Percentiles rank a stretch among this genome's conserved stretches.
phyloP scores from a whole-genome alignment of 2,888 invertebrate genomes.

The Pharmacophagus antenor region DNA sequence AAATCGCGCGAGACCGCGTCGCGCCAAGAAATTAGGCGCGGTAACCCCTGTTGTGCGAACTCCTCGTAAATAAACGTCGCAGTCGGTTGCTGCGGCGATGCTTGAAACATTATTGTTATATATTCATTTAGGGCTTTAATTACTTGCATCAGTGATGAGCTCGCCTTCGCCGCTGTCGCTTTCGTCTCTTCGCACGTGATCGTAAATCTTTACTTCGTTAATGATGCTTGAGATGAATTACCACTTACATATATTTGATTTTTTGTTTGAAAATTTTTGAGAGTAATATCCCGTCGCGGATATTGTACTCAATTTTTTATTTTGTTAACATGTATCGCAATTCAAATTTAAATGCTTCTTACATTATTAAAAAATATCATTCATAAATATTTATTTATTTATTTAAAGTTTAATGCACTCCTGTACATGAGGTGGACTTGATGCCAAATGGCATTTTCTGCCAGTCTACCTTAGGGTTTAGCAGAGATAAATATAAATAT shows the following conservation, averaged over 20 bases:
- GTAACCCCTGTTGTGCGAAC: constrained; percentile 76
- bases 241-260: constrained; percentile 67
- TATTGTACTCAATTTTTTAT: neutral
- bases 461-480: no score
- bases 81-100: constrained; percentile 48
- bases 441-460: no score
- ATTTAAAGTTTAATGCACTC: no score
- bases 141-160: constrained; percentile 69
- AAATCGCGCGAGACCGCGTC: constrained; percentile 77
- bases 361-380: no score
- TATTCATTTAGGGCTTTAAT: constrained; percentile 78
- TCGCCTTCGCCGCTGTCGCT: constrained; percentile 32
- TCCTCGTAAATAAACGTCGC: constrained; percentile 77
- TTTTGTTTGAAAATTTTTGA: constrained; percentile 61
- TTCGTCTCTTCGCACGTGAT: constrained; percentile 58
- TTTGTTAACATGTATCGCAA: no score
- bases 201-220: constrained; percentile 75
- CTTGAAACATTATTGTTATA: constrained; percentile 70
- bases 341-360: neutral
- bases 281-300: no score
- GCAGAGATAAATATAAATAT: no score
- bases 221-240: constrained; percentile 74
- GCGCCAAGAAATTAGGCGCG: constrained; percentile 76
- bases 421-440: no score
- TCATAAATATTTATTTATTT: no score